Base-by-base conservation (phyloP, 2,113 vertebrate genomes). In the Asarcornis scutulata region DNA sequence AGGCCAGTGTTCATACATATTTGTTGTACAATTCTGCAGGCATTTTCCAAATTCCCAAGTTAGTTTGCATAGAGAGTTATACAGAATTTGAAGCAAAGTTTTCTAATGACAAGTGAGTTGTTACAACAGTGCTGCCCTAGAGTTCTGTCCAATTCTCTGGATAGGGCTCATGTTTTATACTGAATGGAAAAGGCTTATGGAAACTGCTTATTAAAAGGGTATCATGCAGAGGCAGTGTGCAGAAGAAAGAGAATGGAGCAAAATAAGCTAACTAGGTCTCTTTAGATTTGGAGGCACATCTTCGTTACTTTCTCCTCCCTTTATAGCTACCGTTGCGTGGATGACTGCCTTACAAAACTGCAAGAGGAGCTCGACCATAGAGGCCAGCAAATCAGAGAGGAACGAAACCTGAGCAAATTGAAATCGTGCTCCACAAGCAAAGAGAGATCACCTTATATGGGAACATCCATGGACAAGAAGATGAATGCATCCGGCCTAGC, bases 361-460 rank as follows among this genome's bases (percentile, higher is more conserved):
- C 4, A 78, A 92, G 58, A 60, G 52, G 93, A 59, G 81, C 74
- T 92, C 11, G 1, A 44, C 55, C 75, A 9, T 18, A 83, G 86
- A 44, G 64, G 74, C 72, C 95, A 93, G 94, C 94, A 94, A 95
- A 96, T 89, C 89, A n/a, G 71, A 87, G 86, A 6, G 71, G 82
- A 90, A 91, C 2, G 31, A 89, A 96, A 96, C 94, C 84, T 80
- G 94, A 96, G 94, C 91, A 91, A 95, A 96, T 80, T 26, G n/a
- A 88, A 95, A 83, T 67, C 50, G 2, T 69, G 91, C 83, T 95
- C 44, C 48, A 31, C 0, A 2, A 69, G 26, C 4, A 2, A 67
- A 62, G 93, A 89, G 93, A 95, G 68, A 90, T 92, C 95, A 74
- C 96, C 96, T 96, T 97, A 95, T 95, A 95, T 93, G 96, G 96